A percentile compares a stretch with the other conserved stretches of the same genome.
These are phyloP conservation scores for Calosoma granatense DNA, from an alignment of 1,140 invertebrate species.

Conservation along the genomic window DNA sequence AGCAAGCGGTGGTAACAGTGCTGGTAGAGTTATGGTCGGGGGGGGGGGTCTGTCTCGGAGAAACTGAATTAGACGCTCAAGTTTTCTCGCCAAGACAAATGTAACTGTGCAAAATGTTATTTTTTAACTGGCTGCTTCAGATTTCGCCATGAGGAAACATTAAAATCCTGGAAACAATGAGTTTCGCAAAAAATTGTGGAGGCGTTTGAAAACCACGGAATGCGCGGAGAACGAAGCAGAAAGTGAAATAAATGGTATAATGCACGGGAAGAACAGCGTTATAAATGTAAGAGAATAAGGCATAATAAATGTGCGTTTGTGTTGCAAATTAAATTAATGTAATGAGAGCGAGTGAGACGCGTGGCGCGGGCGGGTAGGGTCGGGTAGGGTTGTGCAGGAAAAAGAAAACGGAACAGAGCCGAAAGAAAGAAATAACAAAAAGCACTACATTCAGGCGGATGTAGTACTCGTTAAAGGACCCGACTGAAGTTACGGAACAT, in stretches of 20 bases:
- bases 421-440: constrained; percentile 4
- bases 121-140: constrained; percentile 1
- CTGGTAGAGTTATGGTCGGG: no score
- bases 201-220: neutral
- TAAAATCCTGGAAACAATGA: constrained; percentile 8
- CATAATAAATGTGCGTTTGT: constrained; percentile 7
- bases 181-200: constrained; percentile 2
- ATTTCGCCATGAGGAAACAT: constrained; percentile 2
- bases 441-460: neutral
- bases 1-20: no score
- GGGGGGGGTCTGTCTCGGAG: neutral
- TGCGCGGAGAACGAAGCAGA: neutral
- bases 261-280: constrained; percentile 4
- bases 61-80: neutral
- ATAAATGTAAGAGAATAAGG: constrained; percentile 5
- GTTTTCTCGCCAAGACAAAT: constrained; percentile 2
- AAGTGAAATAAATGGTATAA: constrained; percentile 7
- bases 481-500: neutral
- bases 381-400: no score
- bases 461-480: neutral
- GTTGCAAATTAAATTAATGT: constrained; percentile 8
- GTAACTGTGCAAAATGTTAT: neutral
- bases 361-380: no score
- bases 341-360: no score
- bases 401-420: neutral